Conservation (phyloP, 2,888 invertebrate genomes). For the Eupithecia centaureata region DNA sequence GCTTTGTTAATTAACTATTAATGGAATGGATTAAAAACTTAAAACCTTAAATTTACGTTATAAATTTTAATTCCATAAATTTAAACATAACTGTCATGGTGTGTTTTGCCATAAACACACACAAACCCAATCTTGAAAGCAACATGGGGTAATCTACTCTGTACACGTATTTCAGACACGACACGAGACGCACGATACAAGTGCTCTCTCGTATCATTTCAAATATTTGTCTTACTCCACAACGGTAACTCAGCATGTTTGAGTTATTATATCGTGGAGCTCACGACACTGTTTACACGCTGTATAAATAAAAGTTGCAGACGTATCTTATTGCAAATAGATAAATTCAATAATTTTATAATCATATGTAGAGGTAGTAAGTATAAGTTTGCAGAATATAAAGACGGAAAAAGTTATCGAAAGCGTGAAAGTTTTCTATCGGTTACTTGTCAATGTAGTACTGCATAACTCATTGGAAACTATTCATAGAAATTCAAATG, state of each 20-base stretch:
- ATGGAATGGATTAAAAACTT: no score
- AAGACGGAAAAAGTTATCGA: neutral
- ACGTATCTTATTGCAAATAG: neutral
- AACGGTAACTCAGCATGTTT: neutral
- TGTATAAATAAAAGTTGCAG: no score
- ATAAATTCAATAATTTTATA: neutral
- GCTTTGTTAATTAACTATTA: no score
- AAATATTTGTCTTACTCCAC: slow-evolving; percentile 8
- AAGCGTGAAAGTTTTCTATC: neutral
- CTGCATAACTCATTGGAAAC: no score
- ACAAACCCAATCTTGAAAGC: neutral
- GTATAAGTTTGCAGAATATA: neutral
- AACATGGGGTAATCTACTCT: neutral
- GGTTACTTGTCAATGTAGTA: neutral
- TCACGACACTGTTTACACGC: neutral
- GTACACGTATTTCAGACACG: neutral
- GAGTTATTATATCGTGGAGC: neutral
- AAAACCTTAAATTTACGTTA: no score
- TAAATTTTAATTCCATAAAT: no score
- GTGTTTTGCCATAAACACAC: neutral
- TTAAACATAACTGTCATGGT: neutral
- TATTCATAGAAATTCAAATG: no score
- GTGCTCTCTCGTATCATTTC: slow-evolving; percentile 1
- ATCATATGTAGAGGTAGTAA: neutral
- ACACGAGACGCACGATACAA: neutral